Conservation (phyloP, 2,888 invertebrate species). For the Drosophila acutilabella region DNA sequence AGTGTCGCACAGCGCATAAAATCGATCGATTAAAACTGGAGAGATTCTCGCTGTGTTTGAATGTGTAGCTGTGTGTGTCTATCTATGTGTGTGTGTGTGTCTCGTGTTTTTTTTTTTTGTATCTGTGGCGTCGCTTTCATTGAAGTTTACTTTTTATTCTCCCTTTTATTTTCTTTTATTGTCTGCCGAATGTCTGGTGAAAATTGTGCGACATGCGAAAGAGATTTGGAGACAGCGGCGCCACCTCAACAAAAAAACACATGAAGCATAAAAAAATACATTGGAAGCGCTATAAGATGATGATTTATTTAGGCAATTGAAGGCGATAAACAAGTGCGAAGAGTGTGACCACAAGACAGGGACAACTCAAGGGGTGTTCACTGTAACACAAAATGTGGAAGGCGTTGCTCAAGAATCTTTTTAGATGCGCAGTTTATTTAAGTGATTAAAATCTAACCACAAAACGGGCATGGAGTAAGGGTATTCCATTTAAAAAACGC, state of each 20-base stretch:
- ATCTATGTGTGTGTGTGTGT: slow-evolving; percentile 20
- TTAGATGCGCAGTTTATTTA: too few relatives aligned
- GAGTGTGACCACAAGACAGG: slow-evolving; percentile 7
- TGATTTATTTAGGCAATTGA: slow-evolving; percentile 44
- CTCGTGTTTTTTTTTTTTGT: slow-evolving; percentile 16
- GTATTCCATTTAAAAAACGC: background rate
- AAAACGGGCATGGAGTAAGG: background rate
- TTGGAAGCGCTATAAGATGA: slow-evolving; percentile 34
- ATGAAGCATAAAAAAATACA: slow-evolving; percentile 18
- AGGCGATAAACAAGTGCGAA: slow-evolving; percentile 14
- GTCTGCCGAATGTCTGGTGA: slow-evolving; percentile 73
- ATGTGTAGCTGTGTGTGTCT: background rate
- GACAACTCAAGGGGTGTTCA: background rate
- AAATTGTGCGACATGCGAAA: slow-evolving; percentile 67
- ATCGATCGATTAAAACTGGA: slow-evolving; percentile 74
- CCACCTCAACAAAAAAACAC: slow-evolving; percentile 38
- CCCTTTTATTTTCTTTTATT: slow-evolving; percentile 33
- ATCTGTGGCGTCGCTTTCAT: slow-evolving; percentile 66
- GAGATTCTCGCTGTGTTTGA: slow-evolving; percentile 44
- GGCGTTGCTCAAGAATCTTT: too few relatives aligned
- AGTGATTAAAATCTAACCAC: too few relatives aligned
- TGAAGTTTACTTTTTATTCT: slow-evolving; percentile 62
- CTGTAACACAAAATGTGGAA: background rate
- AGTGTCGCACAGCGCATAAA: slow-evolving; percentile 73
- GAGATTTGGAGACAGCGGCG: slow-evolving; percentile 71